These are phyloP conservation scores for Setipinna tenuifilis DNA, from an alignment of 2,797 vertebrate genomes.

Conservation along the genomic window DNA sequence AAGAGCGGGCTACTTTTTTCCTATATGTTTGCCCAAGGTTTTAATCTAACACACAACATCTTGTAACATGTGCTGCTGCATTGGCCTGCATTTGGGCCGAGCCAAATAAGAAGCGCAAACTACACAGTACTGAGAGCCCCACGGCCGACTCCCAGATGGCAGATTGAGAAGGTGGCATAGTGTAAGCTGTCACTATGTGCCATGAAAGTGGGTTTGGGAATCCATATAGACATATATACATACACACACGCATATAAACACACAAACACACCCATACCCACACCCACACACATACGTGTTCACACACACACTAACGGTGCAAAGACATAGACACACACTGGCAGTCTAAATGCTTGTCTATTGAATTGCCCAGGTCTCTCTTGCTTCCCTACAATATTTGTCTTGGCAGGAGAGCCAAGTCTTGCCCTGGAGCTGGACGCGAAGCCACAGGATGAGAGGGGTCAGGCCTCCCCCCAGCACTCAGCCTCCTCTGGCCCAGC, in stretches of 20 bases:
- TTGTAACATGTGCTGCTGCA: conserved; percentile 24
- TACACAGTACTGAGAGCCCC: conserved; percentile 48
- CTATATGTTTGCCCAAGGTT: conserved; percentile 23
- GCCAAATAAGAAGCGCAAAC: conserved; percentile 41
- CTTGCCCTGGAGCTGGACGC: conserved; percentile 44
- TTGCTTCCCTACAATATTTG: conserved; percentile 60
- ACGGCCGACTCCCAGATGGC: conserved; percentile 37
- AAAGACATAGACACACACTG: conserved; percentile 43
- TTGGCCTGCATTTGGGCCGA: conserved; percentile 25
- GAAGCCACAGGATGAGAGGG: conserved; percentile 36
- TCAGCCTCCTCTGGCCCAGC: conserved; percentile 41
- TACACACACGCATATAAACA: conserved; percentile 13
- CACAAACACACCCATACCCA: conserved; percentile 39
- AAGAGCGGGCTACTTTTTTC: conserved; percentile 13
- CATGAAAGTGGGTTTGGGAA: conserved; percentile 31
- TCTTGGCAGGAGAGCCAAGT: conserved; percentile 57
- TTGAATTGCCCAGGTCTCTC: conserved; percentile 56
- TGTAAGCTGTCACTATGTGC: conserved; percentile 41
- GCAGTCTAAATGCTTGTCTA: conserved; percentile 53
- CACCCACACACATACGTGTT: conserved; percentile 24
- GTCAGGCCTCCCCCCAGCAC: conserved; percentile 57
- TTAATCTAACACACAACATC: conserved; percentile 34
- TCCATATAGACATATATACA: not conserved
- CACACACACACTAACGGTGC: conserved; percentile 28
- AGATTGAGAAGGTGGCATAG: conserved; percentile 46